These are phyloP conservation scores for Clepsis dumicolana DNA, from an alignment of 2,888 invertebrate species.

Conservation along the genomic window DNA sequence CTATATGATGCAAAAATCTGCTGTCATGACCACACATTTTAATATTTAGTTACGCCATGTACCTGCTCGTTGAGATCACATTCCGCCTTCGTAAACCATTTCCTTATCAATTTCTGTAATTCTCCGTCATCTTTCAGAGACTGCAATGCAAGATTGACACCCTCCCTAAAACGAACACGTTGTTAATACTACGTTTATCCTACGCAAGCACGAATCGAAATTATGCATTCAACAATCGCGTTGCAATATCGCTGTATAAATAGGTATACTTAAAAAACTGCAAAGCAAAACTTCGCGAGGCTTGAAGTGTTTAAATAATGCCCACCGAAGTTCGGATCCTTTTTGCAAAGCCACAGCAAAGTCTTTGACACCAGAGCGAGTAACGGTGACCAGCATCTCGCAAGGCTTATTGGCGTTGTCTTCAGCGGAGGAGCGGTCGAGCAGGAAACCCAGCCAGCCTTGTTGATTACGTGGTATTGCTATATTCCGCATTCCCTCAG, in stretches of 20 bases:
- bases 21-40: neutral
- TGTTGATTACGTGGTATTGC: constrained; percentile 54
- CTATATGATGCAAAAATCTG: neutral
- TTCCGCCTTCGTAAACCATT: constrained; percentile 90
- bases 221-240: constrained; percentile 39
- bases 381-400: constrained; percentile 97
- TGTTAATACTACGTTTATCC: constrained; percentile 34
- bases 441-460: constrained; percentile 61
- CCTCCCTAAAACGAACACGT: constrained; percentile 89
- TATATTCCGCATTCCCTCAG: constrained; percentile 47
- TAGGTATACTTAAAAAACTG: constrained; percentile 39
- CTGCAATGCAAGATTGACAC: constrained; percentile 96
- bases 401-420: constrained; percentile 91
- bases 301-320: constrained; percentile 43
- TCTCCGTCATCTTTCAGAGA: constrained; percentile 96
- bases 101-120: constrained; percentile 94
- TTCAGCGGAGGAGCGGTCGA: constrained; percentile 51
- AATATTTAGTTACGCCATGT: constrained; percentile 34
- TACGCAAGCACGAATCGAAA: neutral
- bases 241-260: constrained; percentile 42
- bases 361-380: constrained; percentile 88
- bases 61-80: constrained; percentile 61
- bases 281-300: constrained; percentile 45
- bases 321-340: constrained; percentile 95
- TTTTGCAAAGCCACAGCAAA: constrained; percentile 98